Evolutionary conservation across 2,888 invertebrate genomes (phyloP).

Genomic region (Idaea dimidiata): DNA sequence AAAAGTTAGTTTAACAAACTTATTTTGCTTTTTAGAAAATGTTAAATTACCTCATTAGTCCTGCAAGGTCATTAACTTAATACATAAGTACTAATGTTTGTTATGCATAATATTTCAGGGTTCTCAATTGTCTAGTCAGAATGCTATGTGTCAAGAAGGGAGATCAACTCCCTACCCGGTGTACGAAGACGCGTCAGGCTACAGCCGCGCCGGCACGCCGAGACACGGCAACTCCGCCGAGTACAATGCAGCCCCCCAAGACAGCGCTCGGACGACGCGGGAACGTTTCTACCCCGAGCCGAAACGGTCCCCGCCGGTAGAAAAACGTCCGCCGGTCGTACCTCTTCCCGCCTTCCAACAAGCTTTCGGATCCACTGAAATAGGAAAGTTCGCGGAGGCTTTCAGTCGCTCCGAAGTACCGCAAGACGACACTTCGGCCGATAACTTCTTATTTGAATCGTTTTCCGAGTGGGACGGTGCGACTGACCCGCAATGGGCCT

Average conservation of each 20-base stretch:
- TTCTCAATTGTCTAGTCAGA: slow-evolving; percentile 50
- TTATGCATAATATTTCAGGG: slow-evolving; percentile 46
- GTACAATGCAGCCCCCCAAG: slow-evolving; percentile 39
- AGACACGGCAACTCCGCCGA: slow-evolving; percentile 48
- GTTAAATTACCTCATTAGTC: too few species aligned
- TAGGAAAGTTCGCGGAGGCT: slow-evolving; percentile 90
- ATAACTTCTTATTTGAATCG: slow-evolving; percentile 65
- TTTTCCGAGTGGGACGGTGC: slow-evolving; percentile 70
- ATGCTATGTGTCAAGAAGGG: slow-evolving; percentile 57
- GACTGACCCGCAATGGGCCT: slow-evolving; percentile 64
- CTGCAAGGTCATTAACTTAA: background rate
- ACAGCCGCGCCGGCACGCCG: slow-evolving; percentile 43
- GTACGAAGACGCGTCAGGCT: slow-evolving; percentile 56
- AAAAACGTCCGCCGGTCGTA: slow-evolving; percentile 69
- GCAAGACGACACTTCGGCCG: slow-evolving; percentile 57
- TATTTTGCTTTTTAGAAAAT: too few species aligned
- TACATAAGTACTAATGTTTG: slow-evolving; percentile 2
- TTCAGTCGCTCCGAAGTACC: slow-evolving; percentile 82
- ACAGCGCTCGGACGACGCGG: slow-evolving; percentile 37
- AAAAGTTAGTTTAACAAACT: too few species aligned
- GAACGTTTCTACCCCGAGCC: slow-evolving; percentile 48
- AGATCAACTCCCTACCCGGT: slow-evolving; percentile 62
- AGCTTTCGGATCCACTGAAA: slow-evolving; percentile 92
- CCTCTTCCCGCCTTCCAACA: slow-evolving; percentile 91
- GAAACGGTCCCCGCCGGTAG: slow-evolving; percentile 54